phyloP scores from a whole-genome alignment of 1,140 invertebrate species.

The Littorina saxatilis region DNA sequence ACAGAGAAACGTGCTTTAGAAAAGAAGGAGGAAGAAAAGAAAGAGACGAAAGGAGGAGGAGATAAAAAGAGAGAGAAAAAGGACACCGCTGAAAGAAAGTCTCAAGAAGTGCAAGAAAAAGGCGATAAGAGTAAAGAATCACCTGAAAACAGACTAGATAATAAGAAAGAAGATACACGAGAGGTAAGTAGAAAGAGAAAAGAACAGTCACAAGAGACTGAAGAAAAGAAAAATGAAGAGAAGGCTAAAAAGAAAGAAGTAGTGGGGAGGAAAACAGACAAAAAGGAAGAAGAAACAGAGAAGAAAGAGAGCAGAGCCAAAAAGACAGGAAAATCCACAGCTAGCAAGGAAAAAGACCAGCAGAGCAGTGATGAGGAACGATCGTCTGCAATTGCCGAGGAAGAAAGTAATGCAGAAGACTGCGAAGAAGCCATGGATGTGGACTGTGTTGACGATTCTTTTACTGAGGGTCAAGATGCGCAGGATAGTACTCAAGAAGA shows the following conservation, averaged over 20 bases:
- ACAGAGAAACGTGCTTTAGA: not conserved
- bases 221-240: conserved; percentile 30
- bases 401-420: not conserved
- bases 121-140: no score
- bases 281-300: conserved; percentile 28
- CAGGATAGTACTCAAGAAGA: not conserved
- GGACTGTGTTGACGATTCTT: no score
- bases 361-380: conserved; percentile 28
- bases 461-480: not conserved
- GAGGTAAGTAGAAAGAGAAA: not conserved
- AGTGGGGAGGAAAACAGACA: conserved; percentile 47
- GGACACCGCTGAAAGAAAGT: not conserved
- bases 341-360: conserved; percentile 20
- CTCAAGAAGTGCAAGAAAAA: no score
- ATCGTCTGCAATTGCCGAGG: conserved; percentile 22
- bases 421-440: not conserved
- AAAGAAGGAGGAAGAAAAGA: not conserved
- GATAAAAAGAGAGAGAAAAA: not conserved
- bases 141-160: no score
- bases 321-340: conserved; percentile 17
- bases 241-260: conserved; percentile 50
- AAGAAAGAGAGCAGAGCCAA: conserved; percentile 33
- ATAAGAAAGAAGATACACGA: no score
- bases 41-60: not conserved
- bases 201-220: not conserved